phyloP scores from a whole-genome alignment of 2,888 invertebrate genomes.

The Coelopa pilipes region DNA sequence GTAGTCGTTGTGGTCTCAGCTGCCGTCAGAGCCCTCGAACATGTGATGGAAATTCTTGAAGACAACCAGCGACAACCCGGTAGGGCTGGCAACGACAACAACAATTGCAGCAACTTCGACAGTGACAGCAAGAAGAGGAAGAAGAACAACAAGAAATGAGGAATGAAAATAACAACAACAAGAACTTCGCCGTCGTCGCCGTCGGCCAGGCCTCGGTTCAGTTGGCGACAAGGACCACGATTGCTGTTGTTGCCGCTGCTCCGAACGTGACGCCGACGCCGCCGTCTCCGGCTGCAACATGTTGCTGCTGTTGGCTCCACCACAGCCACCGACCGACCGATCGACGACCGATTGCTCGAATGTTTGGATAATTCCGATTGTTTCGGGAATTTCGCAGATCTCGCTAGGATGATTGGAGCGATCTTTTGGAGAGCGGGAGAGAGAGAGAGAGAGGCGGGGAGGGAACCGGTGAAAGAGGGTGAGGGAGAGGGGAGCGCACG shows the following conservation, averaged over 20 bases:
- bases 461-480: neutral
- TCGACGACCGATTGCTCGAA: conserved; percentile 23
- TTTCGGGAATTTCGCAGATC: conserved; percentile 25
- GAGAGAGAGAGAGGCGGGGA: neutral
- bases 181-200: neutral
- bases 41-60: conserved; percentile 36
- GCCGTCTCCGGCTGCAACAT: conserved; percentile 13
- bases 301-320: conserved; percentile 6
- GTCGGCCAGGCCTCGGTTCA: neutral
- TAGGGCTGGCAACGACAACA: conserved; percentile 10
- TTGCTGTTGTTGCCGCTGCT: too few species aligned
- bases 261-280: too few species aligned
- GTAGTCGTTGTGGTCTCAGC: neutral
- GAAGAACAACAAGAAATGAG: too few species aligned
- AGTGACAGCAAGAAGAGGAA: too few species aligned
- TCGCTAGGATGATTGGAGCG: conserved; percentile 20
- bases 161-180: conserved; percentile 2
- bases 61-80: conserved; percentile 25
- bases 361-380: conserved; percentile 35
- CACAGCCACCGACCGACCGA: too few species aligned
- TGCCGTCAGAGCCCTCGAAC: conserved; percentile 2
- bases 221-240: neutral
- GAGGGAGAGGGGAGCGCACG: neutral
- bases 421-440: conserved; percentile 27
- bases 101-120: neutral